These are phyloP conservation scores for Channa maculata DNA, from an alignment of 2,113 vertebrate genomes.

Conservation along the genomic window DNA sequence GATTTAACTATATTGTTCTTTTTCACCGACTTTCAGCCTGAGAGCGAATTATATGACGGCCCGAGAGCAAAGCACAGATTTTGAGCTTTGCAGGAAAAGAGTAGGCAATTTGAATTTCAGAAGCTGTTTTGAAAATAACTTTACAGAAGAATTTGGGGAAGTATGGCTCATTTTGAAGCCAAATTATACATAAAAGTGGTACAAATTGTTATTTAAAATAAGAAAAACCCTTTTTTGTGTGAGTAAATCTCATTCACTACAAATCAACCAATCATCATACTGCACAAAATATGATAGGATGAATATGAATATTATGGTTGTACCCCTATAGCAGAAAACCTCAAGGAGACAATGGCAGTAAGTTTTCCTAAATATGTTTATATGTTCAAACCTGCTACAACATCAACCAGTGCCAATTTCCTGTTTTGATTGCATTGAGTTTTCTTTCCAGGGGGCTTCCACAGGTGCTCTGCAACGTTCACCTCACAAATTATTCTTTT, in stretches of 20 bases:
- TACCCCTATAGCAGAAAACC: not conserved
- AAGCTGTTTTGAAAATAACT: constrained; percentile 20
- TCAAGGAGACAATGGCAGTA: not conserved
- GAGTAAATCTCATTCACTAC: no score
- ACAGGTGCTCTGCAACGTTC: not conserved
- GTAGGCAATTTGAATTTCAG: constrained; percentile 66
- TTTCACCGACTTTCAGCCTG: constrained; percentile 4
- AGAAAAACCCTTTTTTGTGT: no score
- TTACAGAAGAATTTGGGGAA: no score
- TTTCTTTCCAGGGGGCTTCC: not conserved
- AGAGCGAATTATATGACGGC: not conserved
- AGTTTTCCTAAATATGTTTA: not conserved
- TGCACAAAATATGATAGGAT: no score
- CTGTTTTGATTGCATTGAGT: not conserved
- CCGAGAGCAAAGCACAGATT: constrained; percentile 49
- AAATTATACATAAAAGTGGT: no score
- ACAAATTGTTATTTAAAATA: no score
- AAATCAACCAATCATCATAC: not conserved
- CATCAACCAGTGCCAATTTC: constrained; percentile 7
- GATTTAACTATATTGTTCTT: no score
- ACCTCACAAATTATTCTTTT: not conserved
- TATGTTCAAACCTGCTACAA: not conserved
- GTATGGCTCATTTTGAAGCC: no score
- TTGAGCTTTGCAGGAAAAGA: constrained; percentile 58
- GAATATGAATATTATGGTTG: not conserved